Percentiles rank a stretch among this genome's conserved stretches.
Conservation (phyloP, 2,797 vertebrate genomes). For the Arremon brunneinucha region DNA sequence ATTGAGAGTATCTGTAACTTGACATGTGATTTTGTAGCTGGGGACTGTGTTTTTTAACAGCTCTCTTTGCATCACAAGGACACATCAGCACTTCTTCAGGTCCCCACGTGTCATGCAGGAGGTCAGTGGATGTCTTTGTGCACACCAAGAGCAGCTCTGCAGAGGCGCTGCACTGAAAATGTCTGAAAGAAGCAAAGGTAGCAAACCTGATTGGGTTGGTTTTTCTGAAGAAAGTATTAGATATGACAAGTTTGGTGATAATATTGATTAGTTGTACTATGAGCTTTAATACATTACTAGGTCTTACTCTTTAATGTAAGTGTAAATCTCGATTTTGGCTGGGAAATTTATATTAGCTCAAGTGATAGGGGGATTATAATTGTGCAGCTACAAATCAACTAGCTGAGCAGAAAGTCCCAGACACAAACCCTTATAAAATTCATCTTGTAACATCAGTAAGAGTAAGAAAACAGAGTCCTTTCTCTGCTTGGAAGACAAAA, state of each 20-base stretch:
- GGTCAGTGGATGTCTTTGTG: neutral
- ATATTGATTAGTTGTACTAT: neutral
- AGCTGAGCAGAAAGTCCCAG: neutral
- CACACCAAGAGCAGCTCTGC: neutral
- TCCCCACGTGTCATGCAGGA: rapidly evolving
- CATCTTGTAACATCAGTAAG: neutral
- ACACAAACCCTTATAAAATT: neutral
- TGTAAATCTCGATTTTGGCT: neutral
- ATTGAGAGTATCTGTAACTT: neutral
- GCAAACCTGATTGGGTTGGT: neutral
- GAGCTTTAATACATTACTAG: neutral
- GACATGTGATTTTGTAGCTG: neutral
- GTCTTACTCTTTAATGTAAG: neutral
- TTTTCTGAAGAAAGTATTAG: neutral
- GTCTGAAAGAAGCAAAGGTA: neutral
- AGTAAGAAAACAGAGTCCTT: neutral
- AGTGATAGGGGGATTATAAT: neutral
- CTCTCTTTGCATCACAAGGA: neutral
- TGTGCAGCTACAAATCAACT: neutral
- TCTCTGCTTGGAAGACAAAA: neutral
- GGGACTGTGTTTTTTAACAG: neutral
- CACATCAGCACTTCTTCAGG: neutral
- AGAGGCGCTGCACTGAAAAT: neutral
- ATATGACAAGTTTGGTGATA: neutral
- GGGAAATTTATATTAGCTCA: neutral